Conservation (phyloP, 1,140 invertebrate genomes). For the Temnothorax curvispinosus region DNA sequence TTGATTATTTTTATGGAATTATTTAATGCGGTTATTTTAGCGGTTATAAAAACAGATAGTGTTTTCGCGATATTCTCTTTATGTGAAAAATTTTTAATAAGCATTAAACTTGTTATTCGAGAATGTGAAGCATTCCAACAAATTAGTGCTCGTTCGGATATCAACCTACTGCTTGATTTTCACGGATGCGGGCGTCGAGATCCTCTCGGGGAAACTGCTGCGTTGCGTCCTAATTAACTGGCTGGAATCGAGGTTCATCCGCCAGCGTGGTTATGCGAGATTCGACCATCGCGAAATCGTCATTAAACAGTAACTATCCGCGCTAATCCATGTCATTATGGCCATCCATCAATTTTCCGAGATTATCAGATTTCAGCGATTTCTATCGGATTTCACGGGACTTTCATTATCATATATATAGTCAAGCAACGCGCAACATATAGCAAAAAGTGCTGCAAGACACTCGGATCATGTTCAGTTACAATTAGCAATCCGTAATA, state of each 20-base stretch:
- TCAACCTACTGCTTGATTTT: slow-evolving; percentile 38
- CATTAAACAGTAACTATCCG: slow-evolving; percentile 53
- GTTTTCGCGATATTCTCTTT: background rate
- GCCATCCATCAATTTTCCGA: slow-evolving; percentile 54
- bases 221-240: slow-evolving; percentile 64
- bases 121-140: background rate
- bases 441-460: slow-evolving; percentile 4
- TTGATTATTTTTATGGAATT: background rate
- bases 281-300: slow-evolving; percentile 50
- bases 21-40: background rate
- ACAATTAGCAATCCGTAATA: background rate
- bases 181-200: slow-evolving; percentile 27
- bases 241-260: slow-evolving; percentile 54
- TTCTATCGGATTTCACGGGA: slow-evolving; percentile 15
- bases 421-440: background rate
- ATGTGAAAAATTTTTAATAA: background rate
- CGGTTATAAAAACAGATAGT: background rate
- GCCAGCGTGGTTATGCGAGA: slow-evolving; percentile 26
- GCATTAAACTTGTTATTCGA: background rate
- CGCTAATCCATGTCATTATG: slow-evolving; percentile 53
- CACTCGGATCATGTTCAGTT: background rate
- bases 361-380: slow-evolving; percentile 44
- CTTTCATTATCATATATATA: slow-evolving; percentile 19
- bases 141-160: background rate
- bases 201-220: slow-evolving; percentile 51